phyloP scores from a whole-genome alignment of 2,113 vertebrate species.

The Ciconia maguari region DNA sequence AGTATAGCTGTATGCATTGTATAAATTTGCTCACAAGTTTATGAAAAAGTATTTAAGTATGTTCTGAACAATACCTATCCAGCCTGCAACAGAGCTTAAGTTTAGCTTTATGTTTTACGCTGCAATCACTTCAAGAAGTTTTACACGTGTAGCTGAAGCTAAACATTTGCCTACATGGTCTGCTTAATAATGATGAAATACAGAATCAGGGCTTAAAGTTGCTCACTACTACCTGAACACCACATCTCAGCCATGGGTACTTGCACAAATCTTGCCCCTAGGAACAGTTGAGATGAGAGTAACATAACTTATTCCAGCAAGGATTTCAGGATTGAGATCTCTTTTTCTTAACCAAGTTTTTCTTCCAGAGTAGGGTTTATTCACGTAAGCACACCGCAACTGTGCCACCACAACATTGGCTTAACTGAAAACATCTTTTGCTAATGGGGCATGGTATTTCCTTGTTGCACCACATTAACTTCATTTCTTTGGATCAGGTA shows the following conservation, averaged over 20 bases:
- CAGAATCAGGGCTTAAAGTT: background rate
- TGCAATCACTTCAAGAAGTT: background rate
- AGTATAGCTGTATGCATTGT: background rate
- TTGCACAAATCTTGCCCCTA: background rate
- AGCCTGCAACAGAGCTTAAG: background rate
- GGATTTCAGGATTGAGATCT: background rate
- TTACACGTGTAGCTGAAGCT: background rate
- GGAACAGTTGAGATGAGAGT: background rate
- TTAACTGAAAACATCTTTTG: slow-evolving; percentile 51
- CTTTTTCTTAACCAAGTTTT: background rate
- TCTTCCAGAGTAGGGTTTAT: background rate
- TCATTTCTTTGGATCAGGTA: slow-evolving; percentile 21
- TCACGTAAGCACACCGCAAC: background rate
- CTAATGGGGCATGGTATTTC: slow-evolving; percentile 34
- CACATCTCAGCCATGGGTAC: background rate
- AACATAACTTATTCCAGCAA: background rate
- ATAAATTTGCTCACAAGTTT: background rate
- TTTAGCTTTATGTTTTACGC: background rate
- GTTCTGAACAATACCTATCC: background rate
- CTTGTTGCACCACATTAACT: slow-evolving; percentile 31
- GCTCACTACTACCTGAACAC: background rate
- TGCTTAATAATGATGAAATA: background rate
- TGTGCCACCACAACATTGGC: background rate
- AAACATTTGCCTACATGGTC: background rate
- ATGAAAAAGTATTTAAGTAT: background rate